Conservation (phyloP, 2,797 vertebrate genomes). For the Peromyscus eremicus region DNA sequence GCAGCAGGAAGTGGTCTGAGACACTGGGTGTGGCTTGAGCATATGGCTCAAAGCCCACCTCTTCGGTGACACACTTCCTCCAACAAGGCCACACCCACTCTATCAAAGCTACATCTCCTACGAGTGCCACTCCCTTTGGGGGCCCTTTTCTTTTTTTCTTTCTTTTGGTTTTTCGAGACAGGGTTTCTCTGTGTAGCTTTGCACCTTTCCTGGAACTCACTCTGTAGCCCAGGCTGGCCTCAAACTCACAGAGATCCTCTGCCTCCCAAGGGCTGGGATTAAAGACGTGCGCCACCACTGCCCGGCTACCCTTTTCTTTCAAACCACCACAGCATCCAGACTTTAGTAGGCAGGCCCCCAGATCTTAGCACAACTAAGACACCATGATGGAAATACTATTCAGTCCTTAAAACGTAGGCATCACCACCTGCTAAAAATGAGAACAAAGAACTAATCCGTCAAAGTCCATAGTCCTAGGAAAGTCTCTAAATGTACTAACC, state of each 20-base stretch:
- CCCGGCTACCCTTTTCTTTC: not conserved
- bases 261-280: no score
- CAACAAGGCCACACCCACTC: not conserved
- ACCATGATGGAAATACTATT: fast-evolving
- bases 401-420: not conserved
- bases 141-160: not conserved
- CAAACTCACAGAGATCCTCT: no score
- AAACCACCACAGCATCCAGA: not conserved
- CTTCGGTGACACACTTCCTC: not conserved
- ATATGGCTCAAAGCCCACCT: not conserved
- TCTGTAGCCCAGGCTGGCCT: no score
- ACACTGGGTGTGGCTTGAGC: not conserved
- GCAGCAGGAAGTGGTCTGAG: not conserved
- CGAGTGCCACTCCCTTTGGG: not conserved
- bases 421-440: not conserved
- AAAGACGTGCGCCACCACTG: no score
- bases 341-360: not conserved
- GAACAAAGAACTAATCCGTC: not conserved
- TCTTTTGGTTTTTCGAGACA: no score
- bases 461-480: not conserved
- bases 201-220: no score
- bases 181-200: no score
- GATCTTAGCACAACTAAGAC: not conserved
- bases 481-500: not conserved
- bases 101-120: not conserved